Base-by-base conservation (phyloP, 2,888 invertebrate species). In the Rhogogaster chlorosoma region DNA sequence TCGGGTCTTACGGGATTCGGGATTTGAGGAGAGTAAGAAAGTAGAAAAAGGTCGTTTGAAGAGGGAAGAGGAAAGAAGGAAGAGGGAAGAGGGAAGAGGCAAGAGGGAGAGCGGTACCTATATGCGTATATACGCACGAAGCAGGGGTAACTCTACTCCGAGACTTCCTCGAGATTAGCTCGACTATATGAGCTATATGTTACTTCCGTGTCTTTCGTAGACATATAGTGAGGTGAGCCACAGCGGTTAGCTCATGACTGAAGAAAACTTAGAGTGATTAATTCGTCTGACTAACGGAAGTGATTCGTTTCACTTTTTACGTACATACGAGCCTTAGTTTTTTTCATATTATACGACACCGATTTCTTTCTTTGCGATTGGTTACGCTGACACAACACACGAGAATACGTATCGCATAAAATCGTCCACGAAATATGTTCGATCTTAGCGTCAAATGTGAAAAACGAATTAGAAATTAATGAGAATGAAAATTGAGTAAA, bases 231-330 rank as follows among this genome's bases (percentile, higher is more conserved):
- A n/a, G 36, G 38, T 32, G 75, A 26, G 26, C 26, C 29, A 7
- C 18, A 10, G 78, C 78, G 78, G 78, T 53, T 32, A 53, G 57
- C 67, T 45, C 67, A 83, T 83, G 67, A 83, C 70, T 83, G 38
- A 83, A 83, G 64, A 83, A 61, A 80, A 70, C 12, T 29, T 38
- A 2, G 42, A 49, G 78, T 85, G 85, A 82, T 85, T 85, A 85
- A 85, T 85, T 77, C n/a, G n/a, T 82, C 78, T 57, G 82, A 36
- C 64, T 42, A 67, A 77, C 67, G 85, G 85, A 85, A 85, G 70
- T 53, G 82, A 80, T 85, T 77, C 80, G 85, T 80, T 85, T 82
- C 42, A 67, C 53, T 70, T 29, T 42, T 83, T 83, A 64, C 53
- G 6, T 7, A 10, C 45, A 64, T 42, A 15, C 5, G 3, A 53